These are phyloP conservation scores for Ephestia elutella DNA, from an alignment of 1,140 invertebrate species.

Conservation along the genomic window DNA sequence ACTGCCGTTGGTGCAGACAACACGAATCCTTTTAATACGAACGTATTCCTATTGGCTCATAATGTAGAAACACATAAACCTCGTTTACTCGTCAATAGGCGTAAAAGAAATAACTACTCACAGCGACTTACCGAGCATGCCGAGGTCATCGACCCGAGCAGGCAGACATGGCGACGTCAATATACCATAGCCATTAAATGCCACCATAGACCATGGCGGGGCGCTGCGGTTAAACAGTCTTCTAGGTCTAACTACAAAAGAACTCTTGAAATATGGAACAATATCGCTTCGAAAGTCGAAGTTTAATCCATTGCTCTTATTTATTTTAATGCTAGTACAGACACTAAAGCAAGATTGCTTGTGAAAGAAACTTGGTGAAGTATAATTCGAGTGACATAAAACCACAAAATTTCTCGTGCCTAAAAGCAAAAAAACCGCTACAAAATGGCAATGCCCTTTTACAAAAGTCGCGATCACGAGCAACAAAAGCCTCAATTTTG, in stretches of 20 bases:
- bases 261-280: neutral
- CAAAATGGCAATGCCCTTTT: conserved; percentile 15
- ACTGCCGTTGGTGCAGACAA: too few species aligned
- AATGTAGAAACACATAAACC: neutral
- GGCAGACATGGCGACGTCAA: conserved; percentile 54
- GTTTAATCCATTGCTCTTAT: too few species aligned
- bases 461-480: conserved; percentile 5
- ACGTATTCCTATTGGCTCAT: neutral
- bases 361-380: neutral
- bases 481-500: conserved; percentile 2
- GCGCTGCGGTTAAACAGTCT: neutral
- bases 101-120: neutral
- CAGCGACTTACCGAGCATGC: conserved; percentile 33
- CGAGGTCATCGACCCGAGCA: conserved; percentile 39
- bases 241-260: neutral
- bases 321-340: too few species aligned
- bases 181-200: conserved; percentile 42
- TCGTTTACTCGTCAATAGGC: neutral
- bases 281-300: neutral
- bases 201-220: conserved; percentile 14
- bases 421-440: conserved; percentile 2
- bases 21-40: too few species aligned
- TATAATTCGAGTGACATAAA: neutral
- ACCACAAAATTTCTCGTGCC: conserved; percentile 9
- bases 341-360: too few species aligned